These are phyloP conservation scores for Brienomyrus longianalis DNA, from an alignment of 2,113 vertebrate species.

Conservation along the genomic window DNA sequence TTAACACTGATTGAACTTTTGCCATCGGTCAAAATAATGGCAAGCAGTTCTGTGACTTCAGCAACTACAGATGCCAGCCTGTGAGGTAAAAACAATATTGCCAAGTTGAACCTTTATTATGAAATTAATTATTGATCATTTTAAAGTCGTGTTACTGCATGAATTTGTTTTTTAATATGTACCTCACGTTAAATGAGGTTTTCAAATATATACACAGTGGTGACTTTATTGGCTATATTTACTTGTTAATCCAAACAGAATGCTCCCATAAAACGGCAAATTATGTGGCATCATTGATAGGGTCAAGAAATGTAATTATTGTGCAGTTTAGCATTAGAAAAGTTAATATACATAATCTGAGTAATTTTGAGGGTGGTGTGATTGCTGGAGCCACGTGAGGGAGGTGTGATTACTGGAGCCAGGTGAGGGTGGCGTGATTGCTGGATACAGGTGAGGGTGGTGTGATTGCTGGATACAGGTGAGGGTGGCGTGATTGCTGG, in stretches of 20 bases:
- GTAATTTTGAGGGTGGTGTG: neutral
- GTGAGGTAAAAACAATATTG: slow-evolving; percentile 10
- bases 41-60: neutral
- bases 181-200: neutral
- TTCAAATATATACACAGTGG: neutral
- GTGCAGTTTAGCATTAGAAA: neutral
- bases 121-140: slow-evolving; percentile 12
- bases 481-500: too few species aligned
- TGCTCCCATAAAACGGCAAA: neutral
- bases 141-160: neutral
- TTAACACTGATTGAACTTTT: neutral
- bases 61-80: neutral
- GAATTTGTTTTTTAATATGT: neutral
- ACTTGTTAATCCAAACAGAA: neutral
- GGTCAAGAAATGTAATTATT: neutral
- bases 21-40: neutral
- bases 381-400: neutral
- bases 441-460: too few species aligned
- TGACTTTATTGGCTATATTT: neutral
- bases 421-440: too few species aligned
- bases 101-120: slow-evolving; percentile 10
- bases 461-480: too few species aligned
- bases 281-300: neutral
- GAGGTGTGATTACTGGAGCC: too few species aligned
- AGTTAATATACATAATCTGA: neutral